These are phyloP conservation scores for Lasiurus borealis DNA, from an alignment of 2,113 vertebrate species.

Conservation along the genomic window DNA sequence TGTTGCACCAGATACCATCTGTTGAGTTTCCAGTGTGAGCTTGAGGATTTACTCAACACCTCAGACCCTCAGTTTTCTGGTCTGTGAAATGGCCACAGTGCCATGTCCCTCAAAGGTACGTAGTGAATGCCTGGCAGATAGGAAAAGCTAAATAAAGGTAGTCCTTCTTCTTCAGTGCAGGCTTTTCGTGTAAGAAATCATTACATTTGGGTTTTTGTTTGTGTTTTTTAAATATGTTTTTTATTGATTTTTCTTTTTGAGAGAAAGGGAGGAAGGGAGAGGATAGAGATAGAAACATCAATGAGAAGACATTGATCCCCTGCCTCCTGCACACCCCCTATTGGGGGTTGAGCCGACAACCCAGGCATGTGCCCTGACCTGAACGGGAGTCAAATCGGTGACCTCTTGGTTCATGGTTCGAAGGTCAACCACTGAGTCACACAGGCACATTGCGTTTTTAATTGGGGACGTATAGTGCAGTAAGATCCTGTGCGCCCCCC, in stretches of 20 bases:
- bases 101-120: background rate
- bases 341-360: too few species aligned
- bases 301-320: too few species aligned
- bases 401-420: too few species aligned
- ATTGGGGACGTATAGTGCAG: background rate
- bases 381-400: too few species aligned
- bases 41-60: background rate
- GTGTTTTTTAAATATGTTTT: too few species aligned
- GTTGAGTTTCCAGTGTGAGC: background rate
- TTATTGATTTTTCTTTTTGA: too few species aligned
- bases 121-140: background rate
- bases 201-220: background rate
- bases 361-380: too few species aligned
- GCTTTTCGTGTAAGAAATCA: background rate
- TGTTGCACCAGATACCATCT: background rate
- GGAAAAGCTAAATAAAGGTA: background rate
- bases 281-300: too few species aligned
- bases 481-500: background rate
- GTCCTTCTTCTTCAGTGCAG: background rate
- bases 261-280: too few species aligned
- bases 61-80: background rate
- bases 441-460: background rate
- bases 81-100: background rate
- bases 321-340: too few species aligned
- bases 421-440: too few species aligned